These are phyloP conservation scores for Pygoscelis adeliae DNA, from an alignment of 2,113 vertebrate genomes.

Conservation along the genomic window DNA sequence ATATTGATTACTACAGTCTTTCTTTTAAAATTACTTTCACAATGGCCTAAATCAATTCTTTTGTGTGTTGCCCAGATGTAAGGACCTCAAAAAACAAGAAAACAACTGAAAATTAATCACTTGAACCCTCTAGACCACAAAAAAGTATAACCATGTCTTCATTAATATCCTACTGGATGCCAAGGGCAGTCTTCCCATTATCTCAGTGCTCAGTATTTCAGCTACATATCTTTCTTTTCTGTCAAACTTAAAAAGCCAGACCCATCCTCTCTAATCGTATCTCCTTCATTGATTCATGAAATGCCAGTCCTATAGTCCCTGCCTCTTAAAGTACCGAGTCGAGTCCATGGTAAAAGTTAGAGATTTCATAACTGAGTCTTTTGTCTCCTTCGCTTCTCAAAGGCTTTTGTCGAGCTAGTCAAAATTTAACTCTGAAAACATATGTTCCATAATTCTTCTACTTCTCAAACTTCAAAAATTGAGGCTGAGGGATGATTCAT, in stretches of 20 bases:
- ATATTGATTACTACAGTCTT: background rate
- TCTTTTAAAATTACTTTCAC: background rate
- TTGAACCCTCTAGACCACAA: background rate
- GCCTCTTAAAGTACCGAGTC: background rate
- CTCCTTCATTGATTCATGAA: background rate
- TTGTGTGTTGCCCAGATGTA: background rate
- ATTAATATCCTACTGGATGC: background rate
- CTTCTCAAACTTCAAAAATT: background rate
- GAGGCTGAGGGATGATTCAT: background rate
- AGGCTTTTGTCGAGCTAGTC: background rate
- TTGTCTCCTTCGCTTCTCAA: background rate
- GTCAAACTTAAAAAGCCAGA: background rate
- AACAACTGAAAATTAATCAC: background rate
- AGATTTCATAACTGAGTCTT: background rate
- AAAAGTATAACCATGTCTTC: background rate
- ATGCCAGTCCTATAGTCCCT: background rate
- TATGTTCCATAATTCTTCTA: background rate
- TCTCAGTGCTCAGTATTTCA: background rate
- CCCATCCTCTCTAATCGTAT: background rate
- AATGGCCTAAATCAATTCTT: background rate
- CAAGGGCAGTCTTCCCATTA: background rate
- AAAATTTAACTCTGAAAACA: background rate
- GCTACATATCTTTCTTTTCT: background rate
- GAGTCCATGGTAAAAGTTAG: background rate
- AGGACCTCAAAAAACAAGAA: background rate